Evolutionary conservation across 1,140 invertebrate genomes (phyloP), one percentile per base, ranked within the genome.

Genomic region (Lineus longissimus): DNA sequence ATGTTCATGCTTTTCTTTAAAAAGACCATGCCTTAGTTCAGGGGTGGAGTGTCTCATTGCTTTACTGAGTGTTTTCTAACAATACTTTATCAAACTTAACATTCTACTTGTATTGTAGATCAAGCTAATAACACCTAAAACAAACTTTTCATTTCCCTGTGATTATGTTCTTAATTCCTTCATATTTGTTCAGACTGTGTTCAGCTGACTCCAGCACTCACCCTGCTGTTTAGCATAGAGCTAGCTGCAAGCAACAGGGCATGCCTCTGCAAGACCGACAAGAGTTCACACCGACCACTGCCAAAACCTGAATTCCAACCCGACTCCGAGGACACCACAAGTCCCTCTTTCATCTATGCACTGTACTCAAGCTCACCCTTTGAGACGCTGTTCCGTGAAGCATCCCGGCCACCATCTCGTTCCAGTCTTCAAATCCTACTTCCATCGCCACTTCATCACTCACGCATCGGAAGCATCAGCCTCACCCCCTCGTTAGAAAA

Each of bases 151-250:
- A 13, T 43, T 43, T 11, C 11, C 11, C 40, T 11, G 11, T 43
- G 11, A 43, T 13, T 43, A 43, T 43, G 11, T 19, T 51, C n/a
- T 51, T 6, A 6, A 51, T 4, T 19, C n/a, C 47, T 51, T 51
- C 6, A 27, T 23, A n/a, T 19, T 51, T 51, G 47, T 57, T 57
- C 55, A 57, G 55, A 57, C 27, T 25, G 55, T n/a, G 30, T 29
- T 17, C n/a, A 27, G 7, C 4, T 33, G 23, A 19, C 23, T 11
- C 55, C 23, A 7, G 30, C 23, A 22, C 4, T 31, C 6, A 25
- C 55, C n/a, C 30, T 57, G 2, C 17, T 57, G 19, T 29, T 29
- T 11, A 57, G 55, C 27, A 6, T 57, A 4, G 55, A 29, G 55
- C 30, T 57, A 4, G 55, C 55, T 19, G 17, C 55, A 7, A 29